Base-by-base conservation (phyloP, 2,888 invertebrate genomes). In the Aproaerema taeniolella region DNA sequence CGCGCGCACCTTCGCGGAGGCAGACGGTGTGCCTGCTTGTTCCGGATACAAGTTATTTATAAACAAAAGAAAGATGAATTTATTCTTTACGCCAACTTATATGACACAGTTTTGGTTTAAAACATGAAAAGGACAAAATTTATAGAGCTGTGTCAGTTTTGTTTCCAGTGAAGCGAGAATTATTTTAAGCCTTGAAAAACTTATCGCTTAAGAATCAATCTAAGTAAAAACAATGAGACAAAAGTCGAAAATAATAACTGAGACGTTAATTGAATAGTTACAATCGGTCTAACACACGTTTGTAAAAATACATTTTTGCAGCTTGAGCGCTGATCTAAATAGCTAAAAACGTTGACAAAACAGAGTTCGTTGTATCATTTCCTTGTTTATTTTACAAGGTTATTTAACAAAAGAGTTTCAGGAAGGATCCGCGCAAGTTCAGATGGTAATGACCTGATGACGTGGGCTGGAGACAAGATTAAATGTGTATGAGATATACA, bases 21-120 rank as follows among this genome's bases (percentile, higher is more conserved):
- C 77, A 76, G 75, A 75, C 81, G 75, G 79, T 80, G 81, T 69
- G 78, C 78, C 67, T 66, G 68, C 69, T 75, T 81, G 83, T 85
- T 83, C 81, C 83, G 81, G 82, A 78, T 80, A 78, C 65, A 59
- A 61, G 74, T 70, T 86, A 86, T 85, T 82, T 81, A 78, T 85
- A 86, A 74, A 74, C 74, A 75, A 73, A 71, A 74, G 75, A 75
- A 74, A 78, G 70, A 77, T 69, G 69, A 72, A 73, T 77, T 73
- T 75, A 74, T 76, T 64, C 63, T 64, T 71, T 65, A 63, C 56
- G 68, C 71, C 66, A 65, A 75, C 74, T 68, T 64, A 69, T 68
- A 78, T 80, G 81, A 77, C 83, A 85, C 79, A 75, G 67, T 76
- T 82, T 62, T 55, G 58, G 55, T 59, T 60, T 59, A 68, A 69